Evolutionary conservation across 2,888 invertebrate genomes (phyloP), one percentile per base, ranked within the genome.

Genomic region (Apamea sordens): DNA sequence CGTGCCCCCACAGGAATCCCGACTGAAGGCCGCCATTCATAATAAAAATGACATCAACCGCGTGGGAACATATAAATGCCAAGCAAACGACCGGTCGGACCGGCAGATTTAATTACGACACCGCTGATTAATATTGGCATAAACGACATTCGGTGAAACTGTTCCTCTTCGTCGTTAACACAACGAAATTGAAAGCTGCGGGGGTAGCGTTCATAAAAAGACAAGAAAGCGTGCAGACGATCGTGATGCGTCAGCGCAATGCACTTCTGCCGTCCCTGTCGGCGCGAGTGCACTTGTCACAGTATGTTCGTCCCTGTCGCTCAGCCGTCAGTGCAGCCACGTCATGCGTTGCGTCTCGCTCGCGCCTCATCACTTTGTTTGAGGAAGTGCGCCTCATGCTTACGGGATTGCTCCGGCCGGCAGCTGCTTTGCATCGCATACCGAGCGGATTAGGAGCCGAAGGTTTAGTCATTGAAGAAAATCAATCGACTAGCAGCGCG

Each of bases 11-110:
- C 90, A 91, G 93, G 89, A 92, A 93, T 92, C 93, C 91, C 92
- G 89, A 89, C 90, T 90, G 93, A 94, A 94, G 92, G 91, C 92
- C 93, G 90, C 92, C 94, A 93, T 93, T 94, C 94, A 95, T 95
- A 95, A 96, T 95, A 94, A 95, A 95, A 95, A 95, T 95, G 95
- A 96, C 95, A 96, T 96, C 95, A 96, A 95, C 94, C 93, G 94
- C 96, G 96, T 96, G 96, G 95, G 96, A 96, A 96, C 94, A 92
- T 89, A 92, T 93, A 94, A 95, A 95, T 95, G 94, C 93, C 95
- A 93, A 93, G 92, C 93, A 92, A 92, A 89, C 92, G 94, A 95
- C 95, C 95, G 94, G 95, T 95, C 93, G 80, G 92, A 94, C 94
- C 93, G 93, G 94, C 94, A 91, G 91, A 94, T 95, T 96, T 95